Conservation (phyloP, 2,113 vertebrate species). For the Apteryx owenii region DNA sequence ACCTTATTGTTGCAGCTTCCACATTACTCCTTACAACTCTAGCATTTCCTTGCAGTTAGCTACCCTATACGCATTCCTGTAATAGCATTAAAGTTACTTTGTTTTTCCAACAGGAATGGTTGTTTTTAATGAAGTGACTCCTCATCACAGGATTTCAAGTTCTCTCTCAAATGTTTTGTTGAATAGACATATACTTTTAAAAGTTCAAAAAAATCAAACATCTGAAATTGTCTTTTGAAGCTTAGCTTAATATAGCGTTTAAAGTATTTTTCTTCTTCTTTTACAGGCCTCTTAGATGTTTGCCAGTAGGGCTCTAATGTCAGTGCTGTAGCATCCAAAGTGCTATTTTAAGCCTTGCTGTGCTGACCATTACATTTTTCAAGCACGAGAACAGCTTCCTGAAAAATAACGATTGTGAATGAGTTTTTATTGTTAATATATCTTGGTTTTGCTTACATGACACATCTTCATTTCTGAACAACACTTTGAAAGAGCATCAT, state of each 20-base stretch:
- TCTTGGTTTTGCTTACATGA: not conserved
- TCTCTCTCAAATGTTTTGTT: not conserved
- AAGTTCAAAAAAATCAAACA: not conserved
- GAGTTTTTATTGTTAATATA: not conserved
- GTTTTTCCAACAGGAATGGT: not conserved
- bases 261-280: not conserved
- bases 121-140: not conserved
- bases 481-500: not conserved
- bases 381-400: slow-evolving; percentile 53
- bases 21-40: not conserved
- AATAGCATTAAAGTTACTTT: not conserved
- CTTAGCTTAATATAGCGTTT: not conserved
- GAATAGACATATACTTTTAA: not conserved
- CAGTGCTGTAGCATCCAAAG: slow-evolving; percentile 36
- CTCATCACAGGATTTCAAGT: not conserved
- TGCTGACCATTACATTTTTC: slow-evolving; percentile 64
- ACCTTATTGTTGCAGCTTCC: not conserved
- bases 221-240: not conserved
- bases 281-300: not conserved
- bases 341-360: slow-evolving; percentile 53
- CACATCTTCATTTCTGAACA: not conserved
- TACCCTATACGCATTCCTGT: not conserved
- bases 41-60: not conserved
- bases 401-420: not conserved
- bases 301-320: not conserved